phyloP scores from a whole-genome alignment of 1,140 invertebrate species.

The Drosophila littoralis region DNA sequence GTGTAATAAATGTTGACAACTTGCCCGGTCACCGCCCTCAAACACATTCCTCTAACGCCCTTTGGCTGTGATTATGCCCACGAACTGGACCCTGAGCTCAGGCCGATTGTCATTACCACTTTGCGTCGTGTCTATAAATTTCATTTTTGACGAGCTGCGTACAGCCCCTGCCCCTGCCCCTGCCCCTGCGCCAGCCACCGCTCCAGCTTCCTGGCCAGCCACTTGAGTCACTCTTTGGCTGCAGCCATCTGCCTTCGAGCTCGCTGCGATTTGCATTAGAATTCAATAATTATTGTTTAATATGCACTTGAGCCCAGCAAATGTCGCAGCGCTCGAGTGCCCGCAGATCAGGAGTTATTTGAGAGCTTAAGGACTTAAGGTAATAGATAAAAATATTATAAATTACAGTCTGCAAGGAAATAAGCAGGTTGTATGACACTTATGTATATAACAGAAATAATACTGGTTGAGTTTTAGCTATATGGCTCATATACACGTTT shows the following conservation, averaged over 20 bases:
- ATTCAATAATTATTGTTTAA: conserved; percentile 81
- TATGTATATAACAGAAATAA: conserved; percentile 3
- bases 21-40: conserved; percentile 25
- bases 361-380: conserved; percentile 14
- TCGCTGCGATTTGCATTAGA: conserved; percentile 67
- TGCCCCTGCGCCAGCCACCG: background rate
- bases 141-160: conserved; percentile 67
- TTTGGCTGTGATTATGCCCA: conserved; percentile 75
- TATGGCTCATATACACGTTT: background rate
- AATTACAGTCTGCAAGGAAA: no score
- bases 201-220: conserved; percentile 30
- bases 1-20: conserved; percentile 76
- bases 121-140: conserved; percentile 73
- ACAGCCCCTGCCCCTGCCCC: background rate
- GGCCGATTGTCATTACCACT: conserved; percentile 74
- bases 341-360: conserved; percentile 1
- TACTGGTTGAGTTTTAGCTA: background rate
- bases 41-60: conserved; percentile 33
- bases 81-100: conserved; percentile 53
- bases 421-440: no score
- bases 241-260: no score
- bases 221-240: conserved; percentile 39
- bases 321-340: conserved; percentile 44
- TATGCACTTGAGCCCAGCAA: conserved; percentile 61
- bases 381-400: background rate